Evolutionary conservation across 2,888 invertebrate species (phyloP), one percentile per base, ranked within the genome.

Genomic region (Galerucella calmariensis): DNA sequence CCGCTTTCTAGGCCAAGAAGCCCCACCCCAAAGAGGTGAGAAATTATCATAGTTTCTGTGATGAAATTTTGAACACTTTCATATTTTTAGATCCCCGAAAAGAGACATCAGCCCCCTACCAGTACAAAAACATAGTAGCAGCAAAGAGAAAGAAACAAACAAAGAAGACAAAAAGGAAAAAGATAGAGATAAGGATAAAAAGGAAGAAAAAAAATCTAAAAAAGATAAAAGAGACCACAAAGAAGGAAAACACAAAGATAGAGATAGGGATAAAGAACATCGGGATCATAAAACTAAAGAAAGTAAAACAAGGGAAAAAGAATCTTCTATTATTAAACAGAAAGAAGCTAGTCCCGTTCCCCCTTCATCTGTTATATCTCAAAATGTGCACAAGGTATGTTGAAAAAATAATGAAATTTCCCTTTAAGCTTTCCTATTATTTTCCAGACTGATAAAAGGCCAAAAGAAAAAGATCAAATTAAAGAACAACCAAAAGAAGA

Each of bases 221-320:
- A 90, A 88, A 81, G 92, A 91, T 77, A 91, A 91, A 81, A 91
- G 92, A 83, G 93, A 92, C 69, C 90, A 91, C 77, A 86, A 85
- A 81, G 83, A 85, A 59, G 84, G 83, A 59, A 87, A 86, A 78
- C 83, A 84, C 74, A 84, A 84, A 72, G 85, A 85, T 10, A 75
- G 74, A 41, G 80, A 80, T 20, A 80, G 79, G 74, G 82, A 81
- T 20, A 79, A 85, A 79, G 83, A 90, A 85, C 88, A 85, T 89
- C 88, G 83, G 76, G 90, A 90, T 77, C 89, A 88, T 78, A 92
- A 91, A 82, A 91, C 91, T 70, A 87, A 86, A 79, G 78, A 79
- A 14, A 75, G 68, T 20, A 75, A 69, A 44, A 71, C 73, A 20
- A 78, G 75, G 67, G 72, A 72, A 51, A 77, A 76, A 59, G 79